Conservation (phyloP, 2,797 vertebrate species). For the Catostomus latipinnis region DNA sequence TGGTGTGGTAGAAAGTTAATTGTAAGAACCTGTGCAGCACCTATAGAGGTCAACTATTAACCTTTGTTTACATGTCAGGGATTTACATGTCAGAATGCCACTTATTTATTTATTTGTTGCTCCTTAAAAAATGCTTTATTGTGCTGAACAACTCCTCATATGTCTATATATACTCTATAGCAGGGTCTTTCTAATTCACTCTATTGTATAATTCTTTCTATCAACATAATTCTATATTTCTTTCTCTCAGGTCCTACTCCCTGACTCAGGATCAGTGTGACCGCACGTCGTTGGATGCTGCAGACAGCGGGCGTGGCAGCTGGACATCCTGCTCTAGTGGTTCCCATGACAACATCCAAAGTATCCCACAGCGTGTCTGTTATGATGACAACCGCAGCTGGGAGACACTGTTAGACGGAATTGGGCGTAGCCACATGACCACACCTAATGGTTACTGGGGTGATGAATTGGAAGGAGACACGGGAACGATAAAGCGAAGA, state of each 20-base stretch:
- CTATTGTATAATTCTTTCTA: background rate
- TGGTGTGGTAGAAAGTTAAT: too few species aligned
- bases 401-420: conserved; percentile 87
- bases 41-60: too few species aligned
- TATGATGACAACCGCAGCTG: conserved; percentile 97
- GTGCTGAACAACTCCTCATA: too few species aligned
- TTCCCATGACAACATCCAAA: conserved; percentile 98
- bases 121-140: too few species aligned
- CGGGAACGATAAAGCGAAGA: conserved; percentile 95
- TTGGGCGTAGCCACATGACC: conserved; percentile 91
- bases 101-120: too few species aligned
- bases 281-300: conserved; percentile 92
- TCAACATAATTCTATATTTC: background rate
- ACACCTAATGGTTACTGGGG: conserved; percentile 91
- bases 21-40: too few species aligned
- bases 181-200: background rate
- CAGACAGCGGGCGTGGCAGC: conserved; percentile 96
- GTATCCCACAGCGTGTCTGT: conserved; percentile 91
- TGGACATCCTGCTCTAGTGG: conserved; percentile 99
- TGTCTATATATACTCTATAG: too few species aligned
- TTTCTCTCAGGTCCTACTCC: conserved; percentile 83
- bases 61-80: too few species aligned
- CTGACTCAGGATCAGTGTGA: conserved; percentile 96
- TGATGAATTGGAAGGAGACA: conserved; percentile 96
- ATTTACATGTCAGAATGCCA: too few species aligned